Conservation (phyloP, 2,888 invertebrate genomes). For the Drosophila ustulata region DNA sequence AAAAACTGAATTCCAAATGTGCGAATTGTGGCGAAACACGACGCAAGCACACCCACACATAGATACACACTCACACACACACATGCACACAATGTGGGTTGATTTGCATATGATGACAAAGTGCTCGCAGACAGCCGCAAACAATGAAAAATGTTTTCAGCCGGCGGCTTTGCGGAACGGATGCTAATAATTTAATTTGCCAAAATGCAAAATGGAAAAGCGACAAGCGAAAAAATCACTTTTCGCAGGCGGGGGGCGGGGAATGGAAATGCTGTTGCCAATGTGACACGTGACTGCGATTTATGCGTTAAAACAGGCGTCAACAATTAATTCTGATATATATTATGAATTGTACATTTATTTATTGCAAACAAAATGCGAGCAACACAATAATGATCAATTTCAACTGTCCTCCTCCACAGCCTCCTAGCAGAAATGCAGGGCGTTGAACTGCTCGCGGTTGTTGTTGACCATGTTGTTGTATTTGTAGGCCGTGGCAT, state of each 20-base stretch:
- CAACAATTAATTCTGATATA: conserved; percentile 62
- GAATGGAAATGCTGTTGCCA: conserved; percentile 1
- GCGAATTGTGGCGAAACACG: conserved; percentile 60
- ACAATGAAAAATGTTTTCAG: conserved; percentile 76
- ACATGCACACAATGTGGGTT: conserved; percentile 8
- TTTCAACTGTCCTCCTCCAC: conserved; percentile 4
- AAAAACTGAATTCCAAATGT: conserved; percentile 72
- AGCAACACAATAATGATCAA: conserved; percentile 5
- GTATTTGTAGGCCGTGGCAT: conserved; percentile 67
- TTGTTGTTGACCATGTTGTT: conserved; percentile 83
- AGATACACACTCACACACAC: conserved; percentile 14
- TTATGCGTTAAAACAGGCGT: conserved; percentile 61
- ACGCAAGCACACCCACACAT: conserved; percentile 23
- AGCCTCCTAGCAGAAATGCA: conserved; percentile 79
- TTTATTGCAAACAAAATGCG: conserved; percentile 55
- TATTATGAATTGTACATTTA: conserved; percentile 57
- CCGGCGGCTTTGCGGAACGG: conserved; percentile 49
- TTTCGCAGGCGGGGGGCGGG: conserved; percentile 3
- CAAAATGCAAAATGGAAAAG: conserved; percentile 24
- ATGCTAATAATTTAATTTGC: conserved; percentile 71
- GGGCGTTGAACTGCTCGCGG: conserved; percentile 82
- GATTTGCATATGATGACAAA: conserved; percentile 75
- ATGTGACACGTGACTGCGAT: conserved; percentile 70
- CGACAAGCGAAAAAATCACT: conserved; percentile 17
- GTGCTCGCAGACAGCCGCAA: conserved; percentile 76